Conservation (phyloP, 2,888 invertebrate genomes). For the Pyrocoelia pectoralis region DNA sequence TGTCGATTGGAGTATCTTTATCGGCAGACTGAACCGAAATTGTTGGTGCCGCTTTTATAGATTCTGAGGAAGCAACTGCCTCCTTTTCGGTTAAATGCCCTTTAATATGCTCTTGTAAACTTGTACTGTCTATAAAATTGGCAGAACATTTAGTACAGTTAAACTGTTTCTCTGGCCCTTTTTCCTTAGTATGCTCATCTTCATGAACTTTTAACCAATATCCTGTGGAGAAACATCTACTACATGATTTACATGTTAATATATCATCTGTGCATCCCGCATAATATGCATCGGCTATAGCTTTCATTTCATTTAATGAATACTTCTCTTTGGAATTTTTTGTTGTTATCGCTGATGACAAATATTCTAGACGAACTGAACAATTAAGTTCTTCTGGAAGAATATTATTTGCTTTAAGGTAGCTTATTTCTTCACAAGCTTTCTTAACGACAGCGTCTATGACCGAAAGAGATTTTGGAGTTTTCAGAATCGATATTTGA, state of each 20-base stretch:
- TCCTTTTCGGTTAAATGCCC: not conserved
- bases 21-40: not conserved
- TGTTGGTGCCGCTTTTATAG: not conserved
- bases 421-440: constrained; percentile 17
- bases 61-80: not conserved
- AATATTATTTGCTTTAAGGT: constrained; percentile 19
- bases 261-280: not conserved
- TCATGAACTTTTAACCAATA: constrained; percentile 20
- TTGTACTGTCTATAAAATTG: not conserved
- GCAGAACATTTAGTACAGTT: not conserved
- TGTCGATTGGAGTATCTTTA: not conserved
- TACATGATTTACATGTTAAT: constrained; percentile 19
- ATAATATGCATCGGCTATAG: constrained; percentile 15
- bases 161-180: not conserved
- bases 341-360: constrained; percentile 11
- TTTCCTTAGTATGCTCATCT: constrained; percentile 17
- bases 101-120: not conserved
- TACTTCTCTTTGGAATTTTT: constrained; percentile 4
- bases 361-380: not conserved
- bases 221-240: constrained; percentile 12
- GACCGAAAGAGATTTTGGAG: not conserved
- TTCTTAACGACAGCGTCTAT: constrained; percentile 6
- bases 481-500: constrained; percentile 29
- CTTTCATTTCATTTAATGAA: constrained; percentile 14
- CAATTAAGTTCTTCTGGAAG: constrained; percentile 15